Base-by-base conservation (phyloP, 1,140 invertebrate genomes). In the Saxidomus purpurata region DNA sequence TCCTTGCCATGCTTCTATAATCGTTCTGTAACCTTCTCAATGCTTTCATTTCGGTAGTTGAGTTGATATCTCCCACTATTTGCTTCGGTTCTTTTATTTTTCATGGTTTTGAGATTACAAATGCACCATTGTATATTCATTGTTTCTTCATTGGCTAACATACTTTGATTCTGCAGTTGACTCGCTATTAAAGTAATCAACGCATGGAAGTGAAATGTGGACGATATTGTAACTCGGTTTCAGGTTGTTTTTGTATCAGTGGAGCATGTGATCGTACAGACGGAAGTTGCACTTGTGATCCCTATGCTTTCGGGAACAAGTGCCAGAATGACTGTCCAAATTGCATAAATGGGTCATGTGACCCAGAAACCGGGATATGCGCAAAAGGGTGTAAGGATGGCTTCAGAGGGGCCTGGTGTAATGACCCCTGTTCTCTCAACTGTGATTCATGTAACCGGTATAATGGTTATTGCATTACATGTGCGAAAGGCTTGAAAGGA, bases 381-480 rank as follows among this genome's bases (percentile, higher is more conserved):
- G 19, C 28, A 22, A n/a, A 25, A 1, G 80, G 80, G n/a, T 82
- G 55, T 40, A 15, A 1, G 28, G 80, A 79, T 8, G 76, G 47
- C 1, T 79, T 52, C 22, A 25, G 55, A 36, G 47, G 76, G 2
- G 22, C 4, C 25, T 22, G 25, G 25, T 79, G 49, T 79, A 3
- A 19, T 11, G 19, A 40, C 0, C 17, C 17, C 13, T 76, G 71
- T 76, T 76, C 71, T 11, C 0, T 9, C 3, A 79, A 55, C 36
- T 85, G 83, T 38, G 34, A 13, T 11, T 74, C 83, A 8, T 88
- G 86, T 63, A 77, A 69, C 25, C 76, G 63, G 0, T 52, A 88
- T 11, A 71, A 0, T 40, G 86, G 61, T n/a, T 55, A 81, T 55
- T 88, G 77, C 49, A 55, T 67, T 28, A 71, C 76, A 0, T 88